Conservation (phyloP, 2,888 invertebrate species). For the Polia nebulosa region DNA sequence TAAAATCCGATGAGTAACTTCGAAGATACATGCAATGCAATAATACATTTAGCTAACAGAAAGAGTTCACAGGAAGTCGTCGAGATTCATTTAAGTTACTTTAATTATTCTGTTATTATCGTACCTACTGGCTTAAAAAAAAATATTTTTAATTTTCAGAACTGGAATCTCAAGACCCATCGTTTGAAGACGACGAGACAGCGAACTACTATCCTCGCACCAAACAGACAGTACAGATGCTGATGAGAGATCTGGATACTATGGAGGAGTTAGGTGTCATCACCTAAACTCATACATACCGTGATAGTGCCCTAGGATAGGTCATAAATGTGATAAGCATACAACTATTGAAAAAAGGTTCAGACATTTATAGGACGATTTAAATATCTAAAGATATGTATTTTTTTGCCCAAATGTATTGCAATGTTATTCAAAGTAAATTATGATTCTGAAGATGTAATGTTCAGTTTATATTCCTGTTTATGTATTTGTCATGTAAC, state of each 20-base stretch:
- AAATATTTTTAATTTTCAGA: slow-evolving; percentile 77
- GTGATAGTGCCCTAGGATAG: slow-evolving; percentile 21
- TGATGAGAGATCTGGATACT: slow-evolving; percentile 93
- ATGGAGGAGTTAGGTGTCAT: slow-evolving; percentile 93
- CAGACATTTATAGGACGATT: background rate
- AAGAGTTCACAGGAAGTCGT: too few relatives aligned
- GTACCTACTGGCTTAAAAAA: background rate
- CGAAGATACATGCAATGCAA: too few relatives aligned
- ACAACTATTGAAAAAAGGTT: slow-evolving; percentile 16
- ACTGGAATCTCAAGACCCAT: slow-evolving; percentile 91
- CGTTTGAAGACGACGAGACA: slow-evolving; percentile 91
- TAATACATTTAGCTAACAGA: background rate
- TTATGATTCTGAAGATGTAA: too few relatives aligned
- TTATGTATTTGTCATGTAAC: slow-evolving; percentile 20
- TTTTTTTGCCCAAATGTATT: background rate
- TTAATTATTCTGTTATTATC: background rate
- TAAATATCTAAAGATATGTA: background rate
- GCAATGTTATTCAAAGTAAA: slow-evolving; percentile 6
- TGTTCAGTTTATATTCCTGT: slow-evolving; percentile 14
- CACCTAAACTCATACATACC: slow-evolving; percentile 72
- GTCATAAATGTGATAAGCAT: slow-evolving; percentile 38
- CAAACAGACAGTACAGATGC: slow-evolving; percentile 94
- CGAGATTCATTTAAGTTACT: too few relatives aligned
- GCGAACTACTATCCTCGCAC: slow-evolving; percentile 92
- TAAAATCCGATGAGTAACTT: background rate